A percentile compares a stretch with the other conserved stretches of the same genome.
phyloP scores from a whole-genome alignment of 2,797 vertebrate genomes.

The Adrianichthys oophorus region DNA sequence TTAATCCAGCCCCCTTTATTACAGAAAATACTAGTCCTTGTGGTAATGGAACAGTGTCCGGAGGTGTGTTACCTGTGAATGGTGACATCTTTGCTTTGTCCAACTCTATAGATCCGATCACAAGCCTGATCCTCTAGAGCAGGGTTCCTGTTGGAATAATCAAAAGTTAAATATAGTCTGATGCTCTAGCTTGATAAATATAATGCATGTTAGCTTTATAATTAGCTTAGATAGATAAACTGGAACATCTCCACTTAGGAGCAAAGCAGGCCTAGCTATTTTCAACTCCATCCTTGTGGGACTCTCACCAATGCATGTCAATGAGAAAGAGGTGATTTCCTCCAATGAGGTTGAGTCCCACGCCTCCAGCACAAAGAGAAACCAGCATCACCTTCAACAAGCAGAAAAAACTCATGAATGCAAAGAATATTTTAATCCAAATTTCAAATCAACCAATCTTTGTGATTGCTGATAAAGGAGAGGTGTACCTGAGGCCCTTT shows the following conservation, averaged over 20 bases:
- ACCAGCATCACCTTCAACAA: constrained; percentile 88
- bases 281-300: neutral
- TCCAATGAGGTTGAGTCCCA: constrained; percentile 92
- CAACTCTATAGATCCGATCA: constrained; percentile 94
- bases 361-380: constrained; percentile 91
- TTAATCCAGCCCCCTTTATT: too few relatives aligned
- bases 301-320: constrained; percentile 96
- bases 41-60: neutral
- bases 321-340: constrained; percentile 97
- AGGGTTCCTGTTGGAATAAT: constrained; percentile 85
- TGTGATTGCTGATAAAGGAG: neutral
- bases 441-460: too few relatives aligned
- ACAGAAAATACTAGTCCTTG: too few relatives aligned
- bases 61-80: constrained; percentile 84
- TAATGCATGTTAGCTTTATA: too few relatives aligned
- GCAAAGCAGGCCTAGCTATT: too few relatives aligned
- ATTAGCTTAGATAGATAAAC: too few relatives aligned
- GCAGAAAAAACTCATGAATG: neutral
- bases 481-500: constrained; percentile 82
- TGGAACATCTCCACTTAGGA: too few relatives aligned
- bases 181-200: too few relatives aligned
- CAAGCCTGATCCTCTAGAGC: constrained; percentile 96
- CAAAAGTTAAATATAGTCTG: neutral
- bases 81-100: constrained; percentile 87
- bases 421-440: too few relatives aligned